Percentiles rank a stretch among this genome's conserved stretches.
Evolutionary conservation across 2,888 invertebrate species (phyloP).

Genomic region (Seladonia tumulorum): DNA sequence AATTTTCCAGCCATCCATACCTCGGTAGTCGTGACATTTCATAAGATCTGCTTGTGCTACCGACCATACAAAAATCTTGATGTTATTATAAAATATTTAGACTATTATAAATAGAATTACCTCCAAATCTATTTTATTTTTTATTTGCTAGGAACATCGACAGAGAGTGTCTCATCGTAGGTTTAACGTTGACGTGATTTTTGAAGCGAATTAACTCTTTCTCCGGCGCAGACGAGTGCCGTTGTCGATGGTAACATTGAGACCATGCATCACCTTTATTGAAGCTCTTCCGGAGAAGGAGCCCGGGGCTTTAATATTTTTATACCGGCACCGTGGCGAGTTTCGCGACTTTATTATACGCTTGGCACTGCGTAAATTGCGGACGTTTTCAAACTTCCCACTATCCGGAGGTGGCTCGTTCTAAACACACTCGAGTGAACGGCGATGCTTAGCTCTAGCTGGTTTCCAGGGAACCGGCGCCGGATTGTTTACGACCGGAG

Average conservation of each 20-base stretch:
- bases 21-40: too few relatives aligned
- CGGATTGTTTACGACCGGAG: background rate
- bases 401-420: background rate
- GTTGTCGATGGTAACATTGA: conserved; percentile 23
- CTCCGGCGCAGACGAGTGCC: background rate
- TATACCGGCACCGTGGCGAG: conserved; percentile 28
- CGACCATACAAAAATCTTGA: too few relatives aligned
- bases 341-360: conserved; percentile 15
- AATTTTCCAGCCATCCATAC: too few relatives aligned
- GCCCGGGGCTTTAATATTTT: conserved; percentile 57
- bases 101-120: too few relatives aligned
- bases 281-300: conserved; percentile 51
- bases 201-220: conserved; percentile 15
- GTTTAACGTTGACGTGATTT: too few relatives aligned
- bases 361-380: background rate
- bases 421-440: too few relatives aligned
- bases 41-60: too few relatives aligned
- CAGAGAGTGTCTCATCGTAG: too few relatives aligned
- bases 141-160: too few relatives aligned
- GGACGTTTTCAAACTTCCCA: conserved; percentile 9
- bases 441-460: background rate
- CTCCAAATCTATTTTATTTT: too few relatives aligned
- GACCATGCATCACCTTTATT: conserved; percentile 24
- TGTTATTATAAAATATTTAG: too few relatives aligned
- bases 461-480: background rate